These are phyloP conservation scores for Lepeophtheirus salmonis DNA, from an alignment of 1,140 invertebrate genomes.

Conservation along the genomic window DNA sequence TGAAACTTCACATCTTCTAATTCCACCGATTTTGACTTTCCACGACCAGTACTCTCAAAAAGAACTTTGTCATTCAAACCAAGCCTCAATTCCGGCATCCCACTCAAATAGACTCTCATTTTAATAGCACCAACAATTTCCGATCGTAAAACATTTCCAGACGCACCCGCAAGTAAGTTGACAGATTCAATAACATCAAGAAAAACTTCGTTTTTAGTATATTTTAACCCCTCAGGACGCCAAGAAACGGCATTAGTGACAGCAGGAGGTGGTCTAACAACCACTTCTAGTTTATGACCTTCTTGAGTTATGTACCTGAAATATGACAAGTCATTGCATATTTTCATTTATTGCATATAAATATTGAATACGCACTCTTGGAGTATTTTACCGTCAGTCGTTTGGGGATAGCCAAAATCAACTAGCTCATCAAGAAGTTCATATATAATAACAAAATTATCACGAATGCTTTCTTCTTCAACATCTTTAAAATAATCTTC, in stretches of 20 bases:
- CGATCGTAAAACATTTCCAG: conserved; percentile 82
- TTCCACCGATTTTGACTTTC: conserved; percentile 96
- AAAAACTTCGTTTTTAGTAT: conserved; percentile 99
- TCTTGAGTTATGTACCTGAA: conserved; percentile 48
- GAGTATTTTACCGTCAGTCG: conserved; percentile 94
- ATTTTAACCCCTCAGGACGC: conserved; percentile 96
- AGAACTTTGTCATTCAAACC: conserved; percentile 98
- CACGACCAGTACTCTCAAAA: conserved; percentile 91
- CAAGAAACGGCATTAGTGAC: conserved; percentile 99
- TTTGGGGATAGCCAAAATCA: conserved; percentile 98
- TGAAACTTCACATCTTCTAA: conserved; percentile 99
- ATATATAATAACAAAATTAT: conserved; percentile 99
- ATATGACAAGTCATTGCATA: background rate
- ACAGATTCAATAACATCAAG: conserved; percentile 99
- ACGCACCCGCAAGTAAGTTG: conserved; percentile 53
- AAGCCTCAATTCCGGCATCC: conserved; percentile 98
- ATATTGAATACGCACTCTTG: conserved; percentile 52
- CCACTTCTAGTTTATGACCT: conserved; percentile 90
- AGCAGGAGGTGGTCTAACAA: conserved; percentile 90
- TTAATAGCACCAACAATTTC: conserved; percentile 98
- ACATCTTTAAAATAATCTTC: conserved; percentile 97
- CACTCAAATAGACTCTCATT: conserved; percentile 95
- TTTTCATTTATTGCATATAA: background rate
- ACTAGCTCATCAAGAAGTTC: conserved; percentile 94
- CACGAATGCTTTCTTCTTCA: conserved; percentile 95